Conservation (phyloP, 1,140 invertebrate species). For the Heliconius eleuchia region DNA sequence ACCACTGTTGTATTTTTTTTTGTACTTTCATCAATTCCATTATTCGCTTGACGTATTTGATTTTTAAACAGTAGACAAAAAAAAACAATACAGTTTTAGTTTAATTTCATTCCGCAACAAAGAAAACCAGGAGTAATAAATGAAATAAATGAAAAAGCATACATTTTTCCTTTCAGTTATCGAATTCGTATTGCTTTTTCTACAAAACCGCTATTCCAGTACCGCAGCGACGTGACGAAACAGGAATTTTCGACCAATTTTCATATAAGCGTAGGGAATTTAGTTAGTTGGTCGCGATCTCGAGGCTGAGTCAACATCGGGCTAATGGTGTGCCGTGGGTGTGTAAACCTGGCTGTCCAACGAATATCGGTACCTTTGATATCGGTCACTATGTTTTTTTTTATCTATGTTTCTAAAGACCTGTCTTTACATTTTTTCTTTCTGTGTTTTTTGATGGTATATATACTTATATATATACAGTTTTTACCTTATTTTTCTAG, state of each 20-base stretch:
- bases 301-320: slow-evolving; percentile 31
- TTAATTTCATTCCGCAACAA: too few relatives aligned
- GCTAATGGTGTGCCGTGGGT: slow-evolving; percentile 37
- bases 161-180: not conserved
- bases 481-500: too few relatives aligned
- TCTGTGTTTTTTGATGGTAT: too few relatives aligned
- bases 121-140: too few relatives aligned
- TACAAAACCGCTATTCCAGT: not conserved
- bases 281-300: slow-evolving; percentile 41
- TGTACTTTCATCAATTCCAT: too few relatives aligned
- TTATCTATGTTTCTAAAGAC: not conserved
- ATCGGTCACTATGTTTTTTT: not conserved
- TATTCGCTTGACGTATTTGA: too few relatives aligned
- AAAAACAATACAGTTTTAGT: too few relatives aligned
- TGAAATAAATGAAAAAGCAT: not conserved
- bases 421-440: too few relatives aligned
- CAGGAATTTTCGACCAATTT: slow-evolving; percentile 37
- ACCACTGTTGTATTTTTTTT: too few relatives aligned
- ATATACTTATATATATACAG: too few relatives aligned
- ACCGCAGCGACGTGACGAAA: slow-evolving; percentile 3
- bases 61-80: too few relatives aligned
- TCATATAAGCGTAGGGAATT: slow-evolving; percentile 40
- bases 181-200: not conserved
- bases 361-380: not conserved
- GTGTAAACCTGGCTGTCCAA: slow-evolving; percentile 19